phyloP scores from a whole-genome alignment of 2,888 invertebrate species.

The Tridacna gigas region DNA sequence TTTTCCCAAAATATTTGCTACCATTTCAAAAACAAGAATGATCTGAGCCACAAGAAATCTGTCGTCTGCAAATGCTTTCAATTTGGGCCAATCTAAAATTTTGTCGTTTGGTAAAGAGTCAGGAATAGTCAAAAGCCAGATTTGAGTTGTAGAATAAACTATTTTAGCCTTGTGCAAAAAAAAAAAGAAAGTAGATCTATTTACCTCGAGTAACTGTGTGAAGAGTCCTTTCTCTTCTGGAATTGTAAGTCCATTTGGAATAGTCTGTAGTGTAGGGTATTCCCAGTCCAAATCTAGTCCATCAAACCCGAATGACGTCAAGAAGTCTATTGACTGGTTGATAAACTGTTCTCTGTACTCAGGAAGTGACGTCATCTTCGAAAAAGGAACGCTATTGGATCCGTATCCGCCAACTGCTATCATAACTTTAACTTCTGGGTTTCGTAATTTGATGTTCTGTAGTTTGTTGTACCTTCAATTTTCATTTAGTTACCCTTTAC shows the following conservation, averaged over 20 bases:
- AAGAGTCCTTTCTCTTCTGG: neutral
- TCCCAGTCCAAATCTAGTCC: constrained; percentile 21
- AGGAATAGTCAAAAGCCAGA: no score
- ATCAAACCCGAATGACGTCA: constrained; percentile 14
- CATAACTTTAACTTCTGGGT: constrained; percentile 3
- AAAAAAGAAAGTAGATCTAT: neutral
- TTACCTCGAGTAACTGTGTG: constrained; percentile 4
- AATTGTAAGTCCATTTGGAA: neutral
- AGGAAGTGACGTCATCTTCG: constrained; percentile 22
- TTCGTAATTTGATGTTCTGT: neutral
- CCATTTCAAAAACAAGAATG: no score
- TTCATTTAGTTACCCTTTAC: neutral
- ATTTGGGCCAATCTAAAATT: no score
- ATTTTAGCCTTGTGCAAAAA: no score
- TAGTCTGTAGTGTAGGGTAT: constrained; percentile 15
- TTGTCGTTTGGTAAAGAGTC: no score
- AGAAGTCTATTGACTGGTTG: constrained; percentile 19
- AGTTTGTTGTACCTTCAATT: neutral
- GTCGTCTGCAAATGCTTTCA: no score
- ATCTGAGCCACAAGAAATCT: no score
- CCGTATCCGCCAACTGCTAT: constrained; percentile 19
- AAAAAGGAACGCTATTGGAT: constrained; percentile 7
- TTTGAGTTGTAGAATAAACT: no score
- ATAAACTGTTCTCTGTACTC: constrained; percentile 16
- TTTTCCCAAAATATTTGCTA: no score